Conservation (phyloP, 2,888 invertebrate genomes). For the Zaprionus lineosus region DNA sequence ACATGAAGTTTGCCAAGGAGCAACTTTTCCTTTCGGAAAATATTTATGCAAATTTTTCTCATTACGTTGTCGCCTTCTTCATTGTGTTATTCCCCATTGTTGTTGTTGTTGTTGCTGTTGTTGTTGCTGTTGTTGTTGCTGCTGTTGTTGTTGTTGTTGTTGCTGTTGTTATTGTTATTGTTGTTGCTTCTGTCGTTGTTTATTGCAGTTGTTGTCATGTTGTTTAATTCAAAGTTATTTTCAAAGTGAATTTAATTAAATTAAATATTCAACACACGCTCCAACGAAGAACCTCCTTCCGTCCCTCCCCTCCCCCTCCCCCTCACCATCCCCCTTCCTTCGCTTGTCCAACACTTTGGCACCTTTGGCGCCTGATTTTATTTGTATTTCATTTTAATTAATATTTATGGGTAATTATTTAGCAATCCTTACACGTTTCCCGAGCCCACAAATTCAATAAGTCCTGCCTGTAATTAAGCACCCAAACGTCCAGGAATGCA, state of each 20-base stretch:
- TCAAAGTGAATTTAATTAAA: constrained; percentile 76
- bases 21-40: constrained; percentile 57
- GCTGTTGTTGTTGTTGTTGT: constrained; percentile 21
- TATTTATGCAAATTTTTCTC: constrained; percentile 76
- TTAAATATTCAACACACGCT: constrained; percentile 72
- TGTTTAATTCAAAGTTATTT: constrained; percentile 72
- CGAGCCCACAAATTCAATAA: not conserved
- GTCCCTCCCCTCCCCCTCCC: not conserved
- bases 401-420: constrained; percentile 41
- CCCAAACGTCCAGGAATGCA: no score
- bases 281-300: constrained; percentile 14
- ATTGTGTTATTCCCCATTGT: constrained; percentile 24
- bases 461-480: constrained; percentile 12
- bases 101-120: constrained; percentile 20
- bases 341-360: constrained; percentile 31
- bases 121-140: constrained; percentile 24
- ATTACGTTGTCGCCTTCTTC: constrained; percentile 56
- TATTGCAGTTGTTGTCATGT: constrained; percentile 14
- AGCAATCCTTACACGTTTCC: constrained; percentile 51
- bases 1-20: constrained; percentile 32
- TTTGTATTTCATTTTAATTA: constrained; percentile 62
- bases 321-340: no score
- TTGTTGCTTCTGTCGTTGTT: constrained; percentile 21
- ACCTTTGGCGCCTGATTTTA: constrained; percentile 44
- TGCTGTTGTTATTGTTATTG: constrained; percentile 25